Evolutionary conservation across 2,888 invertebrate species (phyloP), one percentile per base, ranked within the genome.

Genomic region (Amiota mariae): DNA sequence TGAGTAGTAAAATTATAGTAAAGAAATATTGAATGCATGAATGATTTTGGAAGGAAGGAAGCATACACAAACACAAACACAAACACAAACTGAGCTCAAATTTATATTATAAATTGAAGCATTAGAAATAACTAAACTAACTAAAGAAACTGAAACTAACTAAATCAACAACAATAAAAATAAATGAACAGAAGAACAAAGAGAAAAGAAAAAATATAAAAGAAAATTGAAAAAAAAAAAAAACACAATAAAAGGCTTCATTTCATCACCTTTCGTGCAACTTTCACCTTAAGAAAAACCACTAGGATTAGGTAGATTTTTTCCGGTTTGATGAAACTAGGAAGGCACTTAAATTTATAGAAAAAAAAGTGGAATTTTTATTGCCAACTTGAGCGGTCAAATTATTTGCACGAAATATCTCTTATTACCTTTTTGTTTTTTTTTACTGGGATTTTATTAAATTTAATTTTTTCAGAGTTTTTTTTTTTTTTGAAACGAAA

Each of bases 371-470:
- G 18, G 11, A 64, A 63, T 64, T 66, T 36, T 68, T 15, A 24
- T 80, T 78, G 81, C 80, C 36, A 36, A 36, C 8, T 36, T 83
- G 82, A 80, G 80, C 81, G 78, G 76, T 82, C 82, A 81, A 84
- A 84, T 84, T 84, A 84, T 84, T 84, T 84, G 81, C 83, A 84
- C 85, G 84, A 84, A 36, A 85, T 82, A 82, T 84, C 82, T 84
- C 84, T 80, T 80, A 75, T 24, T 24, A 24, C 24, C 24, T 24
- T 24, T n/a, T n/a, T n/a, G 3, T 73, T 75, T 11, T 36, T 59
- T 20, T 24, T 61, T 61, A 76, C 74, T 56, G 70, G 61, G 76
- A 77, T 81, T 75, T 72, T 79, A n/a, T 15, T n/a, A 36, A 12
- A n/a, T 56, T 51, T 71, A n/a, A n/a, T n/a, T n/a, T n/a, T n/a